Evolutionary conservation across 2,888 invertebrate genomes (phyloP), one percentile per base, ranked within the genome.

Genomic region (Seira ritae): DNA sequence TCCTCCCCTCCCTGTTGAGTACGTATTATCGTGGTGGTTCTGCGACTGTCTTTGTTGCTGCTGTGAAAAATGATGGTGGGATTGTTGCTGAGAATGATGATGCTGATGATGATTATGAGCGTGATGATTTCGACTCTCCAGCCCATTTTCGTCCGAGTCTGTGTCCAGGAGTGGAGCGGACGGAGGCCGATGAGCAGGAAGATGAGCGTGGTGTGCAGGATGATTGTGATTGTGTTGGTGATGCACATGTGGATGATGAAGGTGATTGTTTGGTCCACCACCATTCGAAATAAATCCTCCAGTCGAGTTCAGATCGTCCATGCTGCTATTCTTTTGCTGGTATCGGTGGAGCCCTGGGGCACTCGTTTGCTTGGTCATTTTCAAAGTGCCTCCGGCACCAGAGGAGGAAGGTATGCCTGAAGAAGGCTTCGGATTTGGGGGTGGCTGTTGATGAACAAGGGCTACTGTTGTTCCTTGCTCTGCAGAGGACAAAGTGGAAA

Each of bases 161-260:
- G 94, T 92, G 89, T 95, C 95, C 71, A 96, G 91, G 84, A 95
- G 91, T 0, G 96, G 95, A 1, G 95, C 95, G 4, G 96, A 95
- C 0, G 96, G 96, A 17, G 96, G 95, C 71, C 96, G 92, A 62
- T 62, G 62, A 19, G 62, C 62, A 62, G 62, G 62, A 50, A 70
- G 74, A 75, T 81, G 81, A 37, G 37, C 62, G 50, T 75, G 81
- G 60, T 75, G 81, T 69, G 80, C 69, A 72, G 19, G 23, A 50
- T 12, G 46, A 67, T 76, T 55, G 60, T 73, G 31, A 37, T 37
- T 20, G n/a, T 73, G 42, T 17, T 80, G 68, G 8, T 65, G 71
- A 23, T 65, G 74, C n/a, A 23, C 19, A 23, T 65, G 42, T 12
- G 24, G 31, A 50, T 82, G 81, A 50, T 42, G 50, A 23, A 24